Conservation (phyloP, 2,888 invertebrate genomes). For the Thymelicus sylvestris region DNA sequence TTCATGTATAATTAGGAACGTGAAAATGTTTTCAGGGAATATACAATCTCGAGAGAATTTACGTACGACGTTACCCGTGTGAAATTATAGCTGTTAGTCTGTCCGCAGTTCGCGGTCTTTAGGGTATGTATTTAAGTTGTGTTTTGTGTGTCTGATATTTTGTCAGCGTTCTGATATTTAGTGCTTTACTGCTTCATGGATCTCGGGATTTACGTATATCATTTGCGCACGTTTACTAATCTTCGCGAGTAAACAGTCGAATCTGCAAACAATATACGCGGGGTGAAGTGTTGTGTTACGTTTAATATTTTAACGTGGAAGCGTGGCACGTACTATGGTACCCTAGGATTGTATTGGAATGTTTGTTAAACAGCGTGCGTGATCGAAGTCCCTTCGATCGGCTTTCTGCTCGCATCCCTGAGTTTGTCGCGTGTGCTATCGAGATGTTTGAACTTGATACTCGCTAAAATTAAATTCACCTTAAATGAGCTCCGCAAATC, state of each 20-base stretch:
- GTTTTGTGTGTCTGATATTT: constrained; percentile 15
- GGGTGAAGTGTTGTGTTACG: constrained; percentile 36
- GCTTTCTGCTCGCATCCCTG: constrained; percentile 47
- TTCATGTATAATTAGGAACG: constrained; percentile 39
- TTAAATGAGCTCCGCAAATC: background rate
- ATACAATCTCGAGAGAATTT: constrained; percentile 39
- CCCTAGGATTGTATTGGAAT: constrained; percentile 49
- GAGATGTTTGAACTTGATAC: constrained; percentile 35
- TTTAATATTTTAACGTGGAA: constrained; percentile 53
- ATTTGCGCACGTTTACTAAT: constrained; percentile 38
- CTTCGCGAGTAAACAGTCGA: constrained; percentile 43
- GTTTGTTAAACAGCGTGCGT: constrained; percentile 63
- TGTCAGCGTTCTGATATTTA: constrained; percentile 30
- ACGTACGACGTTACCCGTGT: constrained; percentile 37
- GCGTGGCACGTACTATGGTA: constrained; percentile 49
- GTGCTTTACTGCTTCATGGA: constrained; percentile 27
- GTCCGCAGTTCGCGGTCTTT: constrained; percentile 31
- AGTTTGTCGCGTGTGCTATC: constrained; percentile 24
- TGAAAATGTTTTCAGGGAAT: constrained; percentile 35
- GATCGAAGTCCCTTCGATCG: constrained; percentile 51
- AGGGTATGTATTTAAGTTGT: constrained; percentile 28
- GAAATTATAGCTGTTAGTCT: constrained; percentile 39
- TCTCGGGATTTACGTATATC: constrained; percentile 37
- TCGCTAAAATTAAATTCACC: constrained; percentile 6
- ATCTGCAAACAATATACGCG: constrained; percentile 43